These are phyloP conservation scores for Hippoglossus hippoglossus DNA, from an alignment of 2,797 vertebrate genomes.

Conservation along the genomic window DNA sequence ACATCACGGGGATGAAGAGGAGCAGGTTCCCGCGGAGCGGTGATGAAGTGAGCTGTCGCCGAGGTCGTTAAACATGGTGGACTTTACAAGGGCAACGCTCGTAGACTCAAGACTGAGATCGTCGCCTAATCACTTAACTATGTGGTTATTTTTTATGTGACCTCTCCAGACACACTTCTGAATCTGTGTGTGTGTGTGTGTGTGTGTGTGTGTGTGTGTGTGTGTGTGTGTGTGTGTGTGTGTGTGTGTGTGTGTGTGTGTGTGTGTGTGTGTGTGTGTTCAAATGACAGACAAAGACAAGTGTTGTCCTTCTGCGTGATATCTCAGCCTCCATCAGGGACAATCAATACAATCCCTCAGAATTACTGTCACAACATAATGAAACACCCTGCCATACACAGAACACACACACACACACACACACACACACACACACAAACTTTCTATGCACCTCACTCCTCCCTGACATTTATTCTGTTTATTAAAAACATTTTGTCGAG, in stretches of 20 bases:
- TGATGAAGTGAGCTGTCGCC: conserved; percentile 56
- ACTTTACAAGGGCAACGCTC: conserved; percentile 41
- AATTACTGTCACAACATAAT: conserved; percentile 72
- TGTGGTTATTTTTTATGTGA: conserved; percentile 55
- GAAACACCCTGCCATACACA: conserved; percentile 40
- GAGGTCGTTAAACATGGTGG: conserved; percentile 33
- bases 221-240: conserved; percentile 16
- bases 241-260: conserved; percentile 25
- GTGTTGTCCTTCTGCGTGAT: conserved; percentile 71
- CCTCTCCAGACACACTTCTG: conserved; percentile 20
- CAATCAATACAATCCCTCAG: conserved; percentile 76
- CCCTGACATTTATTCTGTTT: conserved; percentile 25
- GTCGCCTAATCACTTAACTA: conserved; percentile 58
- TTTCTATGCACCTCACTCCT: conserved; percentile 13
- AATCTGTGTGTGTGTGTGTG: conserved; percentile 13
- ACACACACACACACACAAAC: conserved; percentile 9
- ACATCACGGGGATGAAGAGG: conserved; percentile 16
- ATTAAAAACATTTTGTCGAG: conserved; percentile 22
- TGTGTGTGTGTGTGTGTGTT: conserved; percentile 26
- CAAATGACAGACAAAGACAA: conserved; percentile 54
- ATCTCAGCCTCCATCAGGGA: conserved; percentile 69
- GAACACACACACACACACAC: conserved; percentile 29
- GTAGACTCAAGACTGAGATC: conserved; percentile 24
- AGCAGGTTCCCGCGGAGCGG: background rate
- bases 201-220: conserved; percentile 28